Conservation (phyloP, 92 coral and sea anemone species). For the Plumapathes pennacea region DNA sequence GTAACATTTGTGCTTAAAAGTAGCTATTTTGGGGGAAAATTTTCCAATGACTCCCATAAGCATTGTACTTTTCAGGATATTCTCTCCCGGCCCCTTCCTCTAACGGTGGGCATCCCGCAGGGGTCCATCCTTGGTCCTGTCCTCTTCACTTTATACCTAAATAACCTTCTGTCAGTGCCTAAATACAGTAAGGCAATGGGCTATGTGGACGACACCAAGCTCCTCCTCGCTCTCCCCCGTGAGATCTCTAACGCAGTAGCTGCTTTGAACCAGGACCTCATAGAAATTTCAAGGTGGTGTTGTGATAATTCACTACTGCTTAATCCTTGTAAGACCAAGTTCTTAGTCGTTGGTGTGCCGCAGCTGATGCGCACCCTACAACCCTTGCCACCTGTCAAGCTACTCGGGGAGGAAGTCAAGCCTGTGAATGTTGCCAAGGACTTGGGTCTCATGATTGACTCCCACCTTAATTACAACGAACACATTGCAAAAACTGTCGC, state of each 20-base stretch:
- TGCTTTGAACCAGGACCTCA: conserved; percentile 1
- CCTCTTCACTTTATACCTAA: conserved; percentile 1
- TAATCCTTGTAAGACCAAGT: background rate
- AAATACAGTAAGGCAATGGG: conserved; percentile 1
- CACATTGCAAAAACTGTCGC: conserved; percentile 12
- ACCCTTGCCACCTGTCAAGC: background rate
- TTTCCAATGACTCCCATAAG: too few species aligned
- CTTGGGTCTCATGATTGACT: conserved; percentile 4
- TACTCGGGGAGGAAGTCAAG: conserved; percentile 10
- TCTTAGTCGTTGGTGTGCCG: conserved; percentile 13
- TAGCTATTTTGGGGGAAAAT: too few species aligned
- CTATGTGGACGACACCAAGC: conserved; percentile 12
- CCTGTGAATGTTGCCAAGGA: conserved; percentile 29
- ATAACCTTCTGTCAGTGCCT: background rate
- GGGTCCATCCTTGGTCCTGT: conserved; percentile 21
- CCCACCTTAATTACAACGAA: background rate
- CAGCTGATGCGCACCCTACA: conserved; percentile 7
- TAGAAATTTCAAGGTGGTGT: conserved; percentile 13
- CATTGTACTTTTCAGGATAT: too few species aligned
- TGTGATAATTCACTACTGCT: conserved; percentile 4
- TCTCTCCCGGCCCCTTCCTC: background rate
- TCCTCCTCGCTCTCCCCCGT: conserved; percentile 6
- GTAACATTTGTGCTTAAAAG: too few species aligned
- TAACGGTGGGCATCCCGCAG: conserved; percentile 21
- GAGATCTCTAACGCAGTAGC: background rate